phyloP scores from a whole-genome alignment of 2,888 invertebrate species.

The Melanchra persicariae region DNA sequence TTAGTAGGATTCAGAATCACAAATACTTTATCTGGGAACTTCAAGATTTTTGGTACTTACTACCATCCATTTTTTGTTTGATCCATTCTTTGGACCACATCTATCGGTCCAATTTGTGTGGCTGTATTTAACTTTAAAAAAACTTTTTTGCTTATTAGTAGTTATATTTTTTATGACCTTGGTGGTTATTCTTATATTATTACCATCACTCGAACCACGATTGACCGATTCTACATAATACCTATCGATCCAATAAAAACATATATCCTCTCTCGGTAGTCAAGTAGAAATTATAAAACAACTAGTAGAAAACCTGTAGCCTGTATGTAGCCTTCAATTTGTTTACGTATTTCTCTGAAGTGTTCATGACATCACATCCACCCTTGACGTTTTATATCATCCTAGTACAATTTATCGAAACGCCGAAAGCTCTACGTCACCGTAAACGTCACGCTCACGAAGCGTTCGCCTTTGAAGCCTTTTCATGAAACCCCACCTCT shows the following conservation, averaged over 20 bases:
- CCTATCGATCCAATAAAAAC: neutral
- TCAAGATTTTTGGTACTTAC: too few species aligned
- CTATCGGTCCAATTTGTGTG: too few species aligned
- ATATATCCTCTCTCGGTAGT: neutral
- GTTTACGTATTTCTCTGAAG: neutral
- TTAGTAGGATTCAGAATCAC: too few species aligned
- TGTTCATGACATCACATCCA: neutral
- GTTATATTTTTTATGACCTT: too few species aligned
- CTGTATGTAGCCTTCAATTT: neutral
- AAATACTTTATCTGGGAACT: too few species aligned
- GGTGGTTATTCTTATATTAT: too few species aligned
- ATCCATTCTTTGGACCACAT: too few species aligned
- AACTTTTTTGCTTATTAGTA: too few species aligned
- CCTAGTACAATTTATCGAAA: conserved; percentile 25
- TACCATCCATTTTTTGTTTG: too few species aligned
- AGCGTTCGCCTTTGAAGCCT: neutral
- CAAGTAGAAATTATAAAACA: neutral
- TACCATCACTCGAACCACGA: too few species aligned
- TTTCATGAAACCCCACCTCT: conserved; percentile 1
- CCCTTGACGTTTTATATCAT: neutral
- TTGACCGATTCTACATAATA: too few species aligned
- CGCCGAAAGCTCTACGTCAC: conserved; percentile 15
- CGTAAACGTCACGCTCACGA: conserved; percentile 13
- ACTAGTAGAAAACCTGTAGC: neutral
- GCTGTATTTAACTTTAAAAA: too few species aligned